phyloP scores from a whole-genome alignment of 2,797 vertebrate species.

The Pangasius krempfi region DNA sequence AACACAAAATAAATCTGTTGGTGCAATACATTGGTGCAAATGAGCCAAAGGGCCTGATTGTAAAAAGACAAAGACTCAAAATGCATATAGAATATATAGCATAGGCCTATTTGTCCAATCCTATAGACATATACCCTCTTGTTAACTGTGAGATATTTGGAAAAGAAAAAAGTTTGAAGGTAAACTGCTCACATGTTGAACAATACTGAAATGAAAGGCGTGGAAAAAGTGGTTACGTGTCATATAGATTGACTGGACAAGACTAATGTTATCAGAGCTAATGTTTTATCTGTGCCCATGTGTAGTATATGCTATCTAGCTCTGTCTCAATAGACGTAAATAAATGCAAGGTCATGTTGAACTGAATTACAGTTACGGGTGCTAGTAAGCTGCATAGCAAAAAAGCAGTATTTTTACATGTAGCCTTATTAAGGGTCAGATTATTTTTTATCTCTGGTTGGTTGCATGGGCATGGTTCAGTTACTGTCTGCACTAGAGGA shows the following conservation, averaged over 20 bases:
- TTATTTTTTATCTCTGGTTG: constrained; percentile 51
- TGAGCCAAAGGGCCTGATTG: constrained; percentile 6
- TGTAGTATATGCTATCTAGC: constrained; percentile 1
- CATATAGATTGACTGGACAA: not conserved
- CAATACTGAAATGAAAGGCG: not conserved
- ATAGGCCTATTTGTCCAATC: constrained; percentile 9
- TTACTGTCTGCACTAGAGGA: constrained; percentile 56
- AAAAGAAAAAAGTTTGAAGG: not conserved
- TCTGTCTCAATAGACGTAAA: not conserved
- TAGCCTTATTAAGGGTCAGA: constrained; percentile 16
- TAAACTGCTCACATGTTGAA: not conserved
- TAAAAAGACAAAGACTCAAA: constrained; percentile 37
- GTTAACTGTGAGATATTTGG: constrained; percentile 1
- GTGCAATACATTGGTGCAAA: constrained; percentile 9
- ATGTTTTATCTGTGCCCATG: constrained; percentile 14
- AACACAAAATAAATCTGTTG: constrained; percentile 5
- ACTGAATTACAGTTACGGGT: constrained; percentile 68
- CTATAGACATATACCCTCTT: not conserved
- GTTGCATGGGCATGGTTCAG: constrained; percentile 49
- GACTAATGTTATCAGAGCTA: constrained; percentile 4
- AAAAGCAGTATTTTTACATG: constrained; percentile 51
- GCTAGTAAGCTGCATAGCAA: constrained; percentile 72
- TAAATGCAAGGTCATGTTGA: constrained; percentile 28
- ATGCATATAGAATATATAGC: constrained; percentile 1
- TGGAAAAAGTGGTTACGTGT: not conserved